A percentile compares a stretch with the other conserved stretches of the same genome.
Evolutionary conservation across 2,888 invertebrate genomes (phyloP).

Genomic region (Polydesmus complanatus): DNA sequence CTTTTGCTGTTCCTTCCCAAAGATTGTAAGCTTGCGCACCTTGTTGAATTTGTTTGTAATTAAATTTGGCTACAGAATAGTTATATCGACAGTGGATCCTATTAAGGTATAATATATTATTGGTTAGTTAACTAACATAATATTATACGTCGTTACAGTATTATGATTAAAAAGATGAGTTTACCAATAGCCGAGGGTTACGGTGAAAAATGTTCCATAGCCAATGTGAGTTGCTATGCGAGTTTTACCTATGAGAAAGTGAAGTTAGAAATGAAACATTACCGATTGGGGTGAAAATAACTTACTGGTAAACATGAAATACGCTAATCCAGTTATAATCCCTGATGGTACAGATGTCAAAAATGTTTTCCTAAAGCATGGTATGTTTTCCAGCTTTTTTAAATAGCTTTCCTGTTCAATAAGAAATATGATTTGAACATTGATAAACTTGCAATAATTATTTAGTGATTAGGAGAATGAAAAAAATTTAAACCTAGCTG

Average conservation of each 20-base stretch:
- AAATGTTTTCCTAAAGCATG: constrained; percentile 64
- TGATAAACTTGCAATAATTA: too few relatives aligned
- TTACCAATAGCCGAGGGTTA: constrained; percentile 53
- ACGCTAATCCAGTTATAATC: constrained; percentile 47
- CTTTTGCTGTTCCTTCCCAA: constrained; percentile 45
- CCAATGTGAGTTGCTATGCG: constrained; percentile 48
- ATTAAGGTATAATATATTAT: too few relatives aligned
- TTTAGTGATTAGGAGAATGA: too few relatives aligned
- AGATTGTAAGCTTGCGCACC: constrained; percentile 45
- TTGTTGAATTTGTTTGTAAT: constrained; percentile 46
- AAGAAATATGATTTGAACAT: too few relatives aligned
- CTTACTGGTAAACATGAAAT: constrained; percentile 61
- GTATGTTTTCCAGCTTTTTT: too few relatives aligned
- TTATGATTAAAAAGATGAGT: constrained; percentile 8
- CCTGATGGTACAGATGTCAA: constrained; percentile 59
- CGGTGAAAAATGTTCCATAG: constrained; percentile 47
- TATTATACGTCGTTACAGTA: not conserved
- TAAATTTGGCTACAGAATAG: constrained; percentile 50
- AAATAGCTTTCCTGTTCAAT: too few relatives aligned
- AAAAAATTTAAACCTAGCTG: too few relatives aligned
- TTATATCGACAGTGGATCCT: constrained; percentile 40
- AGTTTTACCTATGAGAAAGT: constrained; percentile 7
- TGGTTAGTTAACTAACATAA: not conserved
- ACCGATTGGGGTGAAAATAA: constrained; percentile 25
- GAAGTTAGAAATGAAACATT: not conserved